phyloP scores from a whole-genome alignment of 2,888 invertebrate species.

The Nephrotoma appendiculata region DNA sequence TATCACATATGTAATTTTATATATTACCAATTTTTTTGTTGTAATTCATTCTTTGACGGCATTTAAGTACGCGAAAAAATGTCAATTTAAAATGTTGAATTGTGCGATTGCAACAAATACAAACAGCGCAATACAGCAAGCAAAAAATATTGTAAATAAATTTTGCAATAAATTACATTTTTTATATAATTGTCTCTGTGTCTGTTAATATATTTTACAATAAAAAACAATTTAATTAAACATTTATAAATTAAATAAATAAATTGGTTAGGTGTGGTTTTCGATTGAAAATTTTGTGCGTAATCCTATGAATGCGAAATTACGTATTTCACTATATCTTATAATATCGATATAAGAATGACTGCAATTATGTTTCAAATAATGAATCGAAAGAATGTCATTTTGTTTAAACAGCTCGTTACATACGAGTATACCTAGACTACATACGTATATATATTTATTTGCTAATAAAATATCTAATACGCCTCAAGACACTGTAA shows the following conservation, averaged over 20 bases:
- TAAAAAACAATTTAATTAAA: neutral
- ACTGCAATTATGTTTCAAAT: neutral
- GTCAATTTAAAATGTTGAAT: neutral
- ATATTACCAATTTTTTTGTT: neutral
- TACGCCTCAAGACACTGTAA: neutral
- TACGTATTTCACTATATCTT: neutral
- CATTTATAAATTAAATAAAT: neutral
- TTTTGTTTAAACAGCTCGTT: neutral
- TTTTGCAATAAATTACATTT: neutral
- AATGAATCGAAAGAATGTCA: no score
- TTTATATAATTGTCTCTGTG: neutral
- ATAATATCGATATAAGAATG: neutral
- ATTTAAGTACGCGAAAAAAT: constrained; percentile 1
- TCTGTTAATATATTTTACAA: neutral
- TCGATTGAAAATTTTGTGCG: neutral
- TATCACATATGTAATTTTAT: neutral
- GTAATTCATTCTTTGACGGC: constrained; percentile 4
- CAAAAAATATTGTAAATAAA: neutral
- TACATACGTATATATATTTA: neutral
- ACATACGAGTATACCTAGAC: neutral
- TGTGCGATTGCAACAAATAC: neutral
- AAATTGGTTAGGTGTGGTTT: neutral
- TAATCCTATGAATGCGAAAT: neutral
- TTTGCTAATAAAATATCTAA: neutral
- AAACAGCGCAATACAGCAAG: neutral